phyloP scores from a whole-genome alignment of 2,888 invertebrate species.

The Eucera pruinosa region DNA sequence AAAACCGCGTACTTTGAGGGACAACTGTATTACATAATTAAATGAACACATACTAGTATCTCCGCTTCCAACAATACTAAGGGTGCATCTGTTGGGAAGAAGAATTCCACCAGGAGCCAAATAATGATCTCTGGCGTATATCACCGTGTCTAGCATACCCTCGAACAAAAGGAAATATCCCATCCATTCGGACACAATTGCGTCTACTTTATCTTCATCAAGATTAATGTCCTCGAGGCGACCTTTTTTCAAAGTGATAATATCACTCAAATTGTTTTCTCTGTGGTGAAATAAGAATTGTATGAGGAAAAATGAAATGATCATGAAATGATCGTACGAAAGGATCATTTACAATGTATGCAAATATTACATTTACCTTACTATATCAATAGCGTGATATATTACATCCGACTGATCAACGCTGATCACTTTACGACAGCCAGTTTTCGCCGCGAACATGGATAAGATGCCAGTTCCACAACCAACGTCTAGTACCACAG shows the following conservation, averaged over 20 bases:
- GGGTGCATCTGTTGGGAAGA: slow-evolving; percentile 93
- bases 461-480: slow-evolving; percentile 99
- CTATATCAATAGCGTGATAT: slow-evolving; percentile 97
- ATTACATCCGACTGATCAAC: slow-evolving; percentile 98
- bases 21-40: slow-evolving; percentile 19
- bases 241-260: slow-evolving; percentile 92
- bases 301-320: background rate
- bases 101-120: slow-evolving; percentile 91
- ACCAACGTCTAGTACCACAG: slow-evolving; percentile 96
- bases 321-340: background rate
- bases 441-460: slow-evolving; percentile 98
- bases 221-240: slow-evolving; percentile 93
- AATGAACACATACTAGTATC: slow-evolving; percentile 86
- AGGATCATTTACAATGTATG: no score
- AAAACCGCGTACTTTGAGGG: no score
- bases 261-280: slow-evolving; percentile 91
- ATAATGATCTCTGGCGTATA: slow-evolving; percentile 94
- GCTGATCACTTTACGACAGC: slow-evolving; percentile 95
- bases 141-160: slow-evolving; percentile 97
- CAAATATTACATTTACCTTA: slow-evolving; percentile 87
- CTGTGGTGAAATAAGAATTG: slow-evolving; percentile 80
- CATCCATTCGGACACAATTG: slow-evolving; percentile 99
- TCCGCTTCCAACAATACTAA: slow-evolving; percentile 92
- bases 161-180: slow-evolving; percentile 98
- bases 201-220: slow-evolving; percentile 92